These are phyloP conservation scores for Portevinia maculata DNA, from an alignment of 2,888 invertebrate species.

Conservation along the genomic window DNA sequence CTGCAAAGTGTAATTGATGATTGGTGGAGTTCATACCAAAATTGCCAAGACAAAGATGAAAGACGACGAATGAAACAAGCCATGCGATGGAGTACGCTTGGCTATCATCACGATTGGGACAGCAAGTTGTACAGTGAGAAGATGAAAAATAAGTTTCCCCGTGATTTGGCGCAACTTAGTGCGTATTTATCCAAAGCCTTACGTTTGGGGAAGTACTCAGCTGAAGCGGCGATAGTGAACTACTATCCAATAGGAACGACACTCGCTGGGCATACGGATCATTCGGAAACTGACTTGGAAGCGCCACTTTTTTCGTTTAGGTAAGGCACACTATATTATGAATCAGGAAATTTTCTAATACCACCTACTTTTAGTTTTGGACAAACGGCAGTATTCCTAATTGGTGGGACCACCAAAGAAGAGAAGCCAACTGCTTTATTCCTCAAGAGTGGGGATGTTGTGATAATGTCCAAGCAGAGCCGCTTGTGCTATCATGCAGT, in stretches of 20 bases:
- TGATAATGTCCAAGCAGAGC: slow-evolving; percentile 94
- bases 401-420: slow-evolving; percentile 91
- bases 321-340: slow-evolving; percentile 82
- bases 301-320: slow-evolving; percentile 96
- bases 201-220: slow-evolving; percentile 86
- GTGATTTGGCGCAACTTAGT: slow-evolving; percentile 87
- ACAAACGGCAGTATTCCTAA: slow-evolving; percentile 95
- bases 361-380: slow-evolving; percentile 89
- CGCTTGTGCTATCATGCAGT: slow-evolving; percentile 96
- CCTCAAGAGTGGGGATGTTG: slow-evolving; percentile 94
- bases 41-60: slow-evolving; percentile 75
- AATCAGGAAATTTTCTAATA: neutral
- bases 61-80: slow-evolving; percentile 80
- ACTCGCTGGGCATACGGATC: slow-evolving; percentile 96
- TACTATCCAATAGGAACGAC: slow-evolving; percentile 97
- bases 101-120: slow-evolving; percentile 99
- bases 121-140: slow-evolving; percentile 93
- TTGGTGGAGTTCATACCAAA: slow-evolving; percentile 85
- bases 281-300: slow-evolving; percentile 92
- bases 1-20: slow-evolving; percentile 82
- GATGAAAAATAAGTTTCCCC: slow-evolving; percentile 88
- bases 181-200: slow-evolving; percentile 86
- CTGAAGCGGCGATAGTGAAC: slow-evolving; percentile 98
- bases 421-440: slow-evolving; percentile 88
- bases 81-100: slow-evolving; percentile 96